Conservation (phyloP, 1,140 invertebrate species). For the Cyclargus thomasi region DNA sequence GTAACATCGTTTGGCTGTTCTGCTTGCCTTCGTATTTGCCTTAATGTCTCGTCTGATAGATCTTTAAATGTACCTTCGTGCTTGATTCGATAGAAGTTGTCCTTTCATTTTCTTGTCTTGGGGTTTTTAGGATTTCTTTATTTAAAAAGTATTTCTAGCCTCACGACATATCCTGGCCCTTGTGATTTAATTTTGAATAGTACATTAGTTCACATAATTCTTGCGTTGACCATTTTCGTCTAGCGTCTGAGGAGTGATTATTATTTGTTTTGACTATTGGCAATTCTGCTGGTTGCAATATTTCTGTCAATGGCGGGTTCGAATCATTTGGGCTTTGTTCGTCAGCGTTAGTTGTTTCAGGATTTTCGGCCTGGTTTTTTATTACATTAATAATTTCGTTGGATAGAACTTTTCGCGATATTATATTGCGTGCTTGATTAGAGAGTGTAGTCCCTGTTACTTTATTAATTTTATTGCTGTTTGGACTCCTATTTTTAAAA, state of each 20-base stretch:
- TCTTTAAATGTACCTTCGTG: not conserved
- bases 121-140: not conserved
- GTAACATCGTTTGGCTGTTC: no score
- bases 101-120: constrained; percentile 2
- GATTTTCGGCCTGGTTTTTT: not conserved
- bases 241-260: no score
- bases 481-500: constrained; percentile 13
- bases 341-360: no score
- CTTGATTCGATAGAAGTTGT: not conserved
- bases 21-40: no score
- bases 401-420: constrained; percentile 18
- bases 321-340: no score
- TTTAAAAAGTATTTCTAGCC: constrained; percentile 6
- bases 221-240: constrained; percentile 8
- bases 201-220: not conserved
- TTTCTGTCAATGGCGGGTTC: no score
- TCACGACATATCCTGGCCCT: not conserved
- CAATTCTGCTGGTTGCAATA: no score
- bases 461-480: constrained; percentile 18
- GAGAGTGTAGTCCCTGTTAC: constrained; percentile 12
- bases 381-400: constrained; percentile 17
- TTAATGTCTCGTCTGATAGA: no score
- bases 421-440: constrained; percentile 19
- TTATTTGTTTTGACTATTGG: no score
- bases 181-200: not conserved